Percentiles rank a stretch among this genome's conserved stretches.
phyloP scores from a whole-genome alignment of 2,113 vertebrate genomes.

The Etheostoma spectabile region DNA sequence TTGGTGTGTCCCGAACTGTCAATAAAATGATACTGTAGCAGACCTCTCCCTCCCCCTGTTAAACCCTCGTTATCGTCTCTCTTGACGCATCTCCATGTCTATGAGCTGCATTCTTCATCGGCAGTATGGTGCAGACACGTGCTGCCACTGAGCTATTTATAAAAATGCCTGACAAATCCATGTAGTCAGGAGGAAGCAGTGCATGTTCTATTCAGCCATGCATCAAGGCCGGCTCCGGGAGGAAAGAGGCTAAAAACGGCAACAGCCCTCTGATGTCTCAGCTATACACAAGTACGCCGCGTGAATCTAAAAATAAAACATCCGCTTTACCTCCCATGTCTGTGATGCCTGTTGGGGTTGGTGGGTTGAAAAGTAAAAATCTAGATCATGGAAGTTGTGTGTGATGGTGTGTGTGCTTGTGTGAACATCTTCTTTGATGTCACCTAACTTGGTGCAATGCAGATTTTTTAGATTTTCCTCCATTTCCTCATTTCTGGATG shows the following conservation, averaged over 20 bases:
- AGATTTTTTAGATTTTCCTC: constrained; percentile 46
- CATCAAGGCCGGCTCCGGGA: constrained; percentile 74
- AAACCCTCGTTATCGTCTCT: constrained; percentile 7
- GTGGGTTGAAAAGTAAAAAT: constrained; percentile 40
- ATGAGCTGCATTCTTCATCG: constrained; percentile 46
- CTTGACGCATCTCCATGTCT: constrained; percentile 46
- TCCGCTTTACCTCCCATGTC: constrained; percentile 22
- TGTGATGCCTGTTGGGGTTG: constrained; percentile 16
- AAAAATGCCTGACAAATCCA: constrained; percentile 81
- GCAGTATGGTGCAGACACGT: constrained; percentile 70
- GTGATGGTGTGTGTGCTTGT: neutral
- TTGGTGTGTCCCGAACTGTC: neutral
- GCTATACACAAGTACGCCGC: constrained; percentile 43
- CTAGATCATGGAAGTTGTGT: constrained; percentile 35
- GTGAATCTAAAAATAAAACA: constrained; percentile 59
- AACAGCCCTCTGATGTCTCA: constrained; percentile 50
- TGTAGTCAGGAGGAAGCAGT: constrained; percentile 80
- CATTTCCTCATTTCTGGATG: constrained; percentile 47
- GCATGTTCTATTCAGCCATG: constrained; percentile 80
- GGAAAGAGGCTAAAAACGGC: constrained; percentile 77
- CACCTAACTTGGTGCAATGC: constrained; percentile 78
- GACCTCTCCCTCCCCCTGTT: neutral
- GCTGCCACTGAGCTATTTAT: constrained; percentile 80
- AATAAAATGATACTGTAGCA: neutral
- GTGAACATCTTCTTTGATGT: constrained; percentile 55